These are phyloP conservation scores for Atractosteus spatula DNA, from an alignment of 2,113 vertebrate species.

Conservation along the genomic window DNA sequence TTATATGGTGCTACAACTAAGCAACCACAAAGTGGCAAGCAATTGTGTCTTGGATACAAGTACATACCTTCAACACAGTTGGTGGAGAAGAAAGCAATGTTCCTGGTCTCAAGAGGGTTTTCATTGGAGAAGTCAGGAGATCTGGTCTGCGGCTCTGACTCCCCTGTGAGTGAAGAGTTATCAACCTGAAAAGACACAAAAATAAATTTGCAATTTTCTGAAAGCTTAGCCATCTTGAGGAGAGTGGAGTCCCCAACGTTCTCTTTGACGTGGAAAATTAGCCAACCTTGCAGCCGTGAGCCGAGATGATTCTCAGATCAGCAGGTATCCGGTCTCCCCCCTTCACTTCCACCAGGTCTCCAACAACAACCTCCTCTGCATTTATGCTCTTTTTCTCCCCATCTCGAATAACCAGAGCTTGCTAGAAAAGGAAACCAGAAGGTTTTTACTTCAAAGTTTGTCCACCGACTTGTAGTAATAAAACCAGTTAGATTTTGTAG, in stretches of 20 bases:
- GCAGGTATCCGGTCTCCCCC: constrained; percentile 94
- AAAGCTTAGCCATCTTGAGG: neutral
- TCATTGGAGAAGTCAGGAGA: constrained; percentile 90
- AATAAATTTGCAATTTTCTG: neutral
- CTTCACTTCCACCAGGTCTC: constrained; percentile 94
- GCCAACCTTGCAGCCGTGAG: constrained; percentile 89
- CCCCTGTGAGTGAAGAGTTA: constrained; percentile 91
- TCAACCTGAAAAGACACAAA: constrained; percentile 70
- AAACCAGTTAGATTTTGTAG: neutral
- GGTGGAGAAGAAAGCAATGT: constrained; percentile 94
- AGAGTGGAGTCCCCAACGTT: constrained; percentile 5
- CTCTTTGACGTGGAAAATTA: neutral
- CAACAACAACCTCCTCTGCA: constrained; percentile 86
- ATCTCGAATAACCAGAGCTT: constrained; percentile 86
- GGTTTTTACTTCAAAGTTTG: neutral
- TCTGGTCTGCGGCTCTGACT: constrained; percentile 89
- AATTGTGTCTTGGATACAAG: neutral
- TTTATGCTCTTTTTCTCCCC: constrained; percentile 92
- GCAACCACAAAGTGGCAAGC: too few species aligned
- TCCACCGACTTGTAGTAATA: neutral
- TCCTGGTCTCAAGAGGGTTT: constrained; percentile 89
- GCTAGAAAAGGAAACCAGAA: neutral
- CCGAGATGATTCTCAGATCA: constrained; percentile 90
- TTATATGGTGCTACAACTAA: too few species aligned
- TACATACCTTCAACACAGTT: constrained; percentile 91